Evolutionary conservation across 2,888 invertebrate species (phyloP), one percentile per base, ranked within the genome.

Genomic region (Plebejus argus): DNA sequence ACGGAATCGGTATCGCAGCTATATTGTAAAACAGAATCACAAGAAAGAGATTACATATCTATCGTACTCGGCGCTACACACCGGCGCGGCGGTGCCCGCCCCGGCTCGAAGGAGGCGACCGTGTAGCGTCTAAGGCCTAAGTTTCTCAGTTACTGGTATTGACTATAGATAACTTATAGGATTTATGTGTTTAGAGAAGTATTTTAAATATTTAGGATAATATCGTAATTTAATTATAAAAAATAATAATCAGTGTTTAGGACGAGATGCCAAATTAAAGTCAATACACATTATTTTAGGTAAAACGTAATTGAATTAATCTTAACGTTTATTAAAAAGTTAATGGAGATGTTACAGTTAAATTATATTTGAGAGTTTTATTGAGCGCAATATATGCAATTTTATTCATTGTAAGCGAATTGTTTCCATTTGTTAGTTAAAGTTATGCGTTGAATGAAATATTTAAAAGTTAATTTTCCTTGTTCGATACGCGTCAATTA

Each of bases 221-320:
- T 93, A 89, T 87, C 88, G 85, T 91, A 91, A 88, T 90, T 88
- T 90, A 90, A 92, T 90, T 86, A 86, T 83, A 83, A 83, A 88
- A 88, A 85, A 89, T 86, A 86, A 87, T 92, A 92, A 91, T 93
- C 93, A 90, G 92, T 93, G 93, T 94, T 92, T 94, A 94, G 93
- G 89, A 91, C 89, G 92, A 94, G 93, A 92, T 95, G 95, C 95
- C 95, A 95, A 95, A 95, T 95, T 92, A 94, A 95, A 95, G 95
- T 95, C 95, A 95, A 95, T 95, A 95, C 95, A 91, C 91, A 91
- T 94, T 95, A 94, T 92, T 93, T 94, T 94, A 95, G 94, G 95
- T 94, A 94, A 94, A 95, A 88, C 86, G 87, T 93, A 93, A 93
- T 90, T 92, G 91, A 92, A 88, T 87, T 92, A 92, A 92, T 91